Evolutionary conservation across 2,888 invertebrate species (phyloP).

Genomic region (Apodemia hepburni): DNA sequence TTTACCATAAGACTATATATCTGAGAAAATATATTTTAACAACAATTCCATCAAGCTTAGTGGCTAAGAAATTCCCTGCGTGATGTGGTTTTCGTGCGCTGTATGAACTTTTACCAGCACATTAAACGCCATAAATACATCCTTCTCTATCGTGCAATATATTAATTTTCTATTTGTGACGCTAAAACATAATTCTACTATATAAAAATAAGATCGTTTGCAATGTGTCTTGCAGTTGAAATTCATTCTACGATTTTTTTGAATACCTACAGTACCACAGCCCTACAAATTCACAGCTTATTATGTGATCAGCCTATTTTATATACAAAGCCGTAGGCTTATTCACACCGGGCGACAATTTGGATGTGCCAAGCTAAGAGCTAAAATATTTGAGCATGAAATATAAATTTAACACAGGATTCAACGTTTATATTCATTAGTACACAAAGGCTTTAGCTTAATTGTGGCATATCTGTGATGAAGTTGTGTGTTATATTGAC

Average conservation of each 20-base stretch:
- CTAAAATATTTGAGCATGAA: neutral
- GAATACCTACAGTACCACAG: neutral
- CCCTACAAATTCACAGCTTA: constrained; percentile 7
- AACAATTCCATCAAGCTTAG: too few relatives aligned
- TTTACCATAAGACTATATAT: too few relatives aligned
- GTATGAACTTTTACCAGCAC: too few relatives aligned
- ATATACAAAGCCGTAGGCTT: constrained; percentile 8
- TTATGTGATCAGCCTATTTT: constrained; percentile 4
- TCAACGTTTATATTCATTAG: neutral
- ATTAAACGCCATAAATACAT: too few relatives aligned
- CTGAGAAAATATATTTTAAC: too few relatives aligned
- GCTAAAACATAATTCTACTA: too few relatives aligned
- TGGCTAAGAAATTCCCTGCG: too few relatives aligned
- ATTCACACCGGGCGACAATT: constrained; percentile 11
- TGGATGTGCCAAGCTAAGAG: constrained; percentile 8
- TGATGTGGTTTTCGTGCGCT: too few relatives aligned
- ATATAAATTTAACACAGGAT: neutral
- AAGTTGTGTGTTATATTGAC: constrained; percentile 5
- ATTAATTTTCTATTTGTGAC: too few relatives aligned
- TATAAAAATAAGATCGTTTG: neutral
- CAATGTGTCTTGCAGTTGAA: neutral
- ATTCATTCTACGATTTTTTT: neutral
- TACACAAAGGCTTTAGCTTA: constrained; percentile 9
- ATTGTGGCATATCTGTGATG: constrained; percentile 14
- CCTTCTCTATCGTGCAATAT: too few relatives aligned